phyloP scores from a whole-genome alignment of 2,888 invertebrate species.

The Rosalia funebris region DNA sequence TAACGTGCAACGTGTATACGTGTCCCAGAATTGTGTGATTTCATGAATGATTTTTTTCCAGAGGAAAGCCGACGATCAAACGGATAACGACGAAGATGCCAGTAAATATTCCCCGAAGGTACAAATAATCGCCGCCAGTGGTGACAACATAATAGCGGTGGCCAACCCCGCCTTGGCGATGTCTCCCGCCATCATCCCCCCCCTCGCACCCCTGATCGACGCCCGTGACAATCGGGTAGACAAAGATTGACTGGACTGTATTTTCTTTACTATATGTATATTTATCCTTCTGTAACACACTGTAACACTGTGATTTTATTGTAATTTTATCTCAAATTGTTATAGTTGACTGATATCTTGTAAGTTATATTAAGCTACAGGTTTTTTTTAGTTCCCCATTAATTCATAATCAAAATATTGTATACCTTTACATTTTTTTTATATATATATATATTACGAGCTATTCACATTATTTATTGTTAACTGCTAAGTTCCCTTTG shows the following conservation, averaged over 20 bases:
- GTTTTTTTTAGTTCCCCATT: constrained; percentile 3
- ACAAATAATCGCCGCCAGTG: constrained; percentile 84
- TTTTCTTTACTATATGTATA: constrained; percentile 26
- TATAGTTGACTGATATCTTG: constrained; percentile 44
- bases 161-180: constrained; percentile 85
- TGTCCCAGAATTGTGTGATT: too few species aligned
- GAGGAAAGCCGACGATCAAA: constrained; percentile 53
- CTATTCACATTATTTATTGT: constrained; percentile 7
- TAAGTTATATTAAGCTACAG: constrained; percentile 37
- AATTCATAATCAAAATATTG: constrained; percentile 24
- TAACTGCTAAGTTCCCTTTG: constrained; percentile 5
- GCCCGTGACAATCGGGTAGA: constrained; percentile 38
- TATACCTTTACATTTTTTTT: constrained; percentile 21
- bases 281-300: constrained; percentile 33
- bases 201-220: constrained; percentile 41
- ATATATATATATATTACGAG: constrained; percentile 6
- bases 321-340: constrained; percentile 42
- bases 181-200: constrained; percentile 63
- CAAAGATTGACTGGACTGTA: constrained; percentile 38
- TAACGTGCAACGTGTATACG: constrained; percentile 47
- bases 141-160: constrained; percentile 88
- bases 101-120: constrained; percentile 64
- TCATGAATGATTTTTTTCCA: too few species aligned
- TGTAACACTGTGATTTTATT: constrained; percentile 43
- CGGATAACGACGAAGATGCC: constrained; percentile 58